phyloP scores from a whole-genome alignment of 2,797 vertebrate species.

The Sphaeramia orbicularis region DNA sequence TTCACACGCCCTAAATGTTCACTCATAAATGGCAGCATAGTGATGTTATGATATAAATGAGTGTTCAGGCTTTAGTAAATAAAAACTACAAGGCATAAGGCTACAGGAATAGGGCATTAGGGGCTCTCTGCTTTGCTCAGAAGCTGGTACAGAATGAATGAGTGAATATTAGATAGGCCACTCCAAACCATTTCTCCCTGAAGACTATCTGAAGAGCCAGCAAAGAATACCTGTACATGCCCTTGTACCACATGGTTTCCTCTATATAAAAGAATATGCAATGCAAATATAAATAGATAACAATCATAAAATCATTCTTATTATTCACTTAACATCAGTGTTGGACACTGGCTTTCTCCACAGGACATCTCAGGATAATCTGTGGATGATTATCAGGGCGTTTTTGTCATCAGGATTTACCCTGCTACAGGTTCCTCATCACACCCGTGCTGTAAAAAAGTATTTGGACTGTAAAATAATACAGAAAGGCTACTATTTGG shows the following conservation, averaged over 20 bases:
- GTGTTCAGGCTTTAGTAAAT: slow-evolving; percentile 8
- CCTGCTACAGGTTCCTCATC: slow-evolving; percentile 22
- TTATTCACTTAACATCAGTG: slow-evolving; percentile 3
- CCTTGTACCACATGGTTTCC: background rate
- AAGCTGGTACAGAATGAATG: background rate
- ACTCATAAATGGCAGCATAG: background rate
- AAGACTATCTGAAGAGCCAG: slow-evolving; percentile 20
- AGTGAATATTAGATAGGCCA: slow-evolving; percentile 5
- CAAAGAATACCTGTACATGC: slow-evolving; percentile 6
- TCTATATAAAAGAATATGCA: background rate
- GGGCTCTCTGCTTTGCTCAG: slow-evolving; percentile 18
- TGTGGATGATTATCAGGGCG: background rate
- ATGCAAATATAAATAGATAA: slow-evolving; percentile 26
- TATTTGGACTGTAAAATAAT: background rate
- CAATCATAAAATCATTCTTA: background rate
- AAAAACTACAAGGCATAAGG: slow-evolving; percentile 39
- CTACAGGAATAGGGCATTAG: slow-evolving; percentile 12
- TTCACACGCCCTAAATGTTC: background rate
- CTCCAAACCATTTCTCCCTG: slow-evolving; percentile 8
- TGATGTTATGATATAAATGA: background rate
- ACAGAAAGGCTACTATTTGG: background rate
- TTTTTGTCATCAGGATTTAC: background rate
- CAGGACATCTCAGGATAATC: slow-evolving; percentile 2
- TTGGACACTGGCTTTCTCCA: slow-evolving; percentile 8
- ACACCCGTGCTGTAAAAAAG: slow-evolving; percentile 19